A percentile compares a stretch with the other conserved stretches of the same genome.
Conservation (phyloP, 1,140 invertebrate species). For the Heliconius himera region DNA sequence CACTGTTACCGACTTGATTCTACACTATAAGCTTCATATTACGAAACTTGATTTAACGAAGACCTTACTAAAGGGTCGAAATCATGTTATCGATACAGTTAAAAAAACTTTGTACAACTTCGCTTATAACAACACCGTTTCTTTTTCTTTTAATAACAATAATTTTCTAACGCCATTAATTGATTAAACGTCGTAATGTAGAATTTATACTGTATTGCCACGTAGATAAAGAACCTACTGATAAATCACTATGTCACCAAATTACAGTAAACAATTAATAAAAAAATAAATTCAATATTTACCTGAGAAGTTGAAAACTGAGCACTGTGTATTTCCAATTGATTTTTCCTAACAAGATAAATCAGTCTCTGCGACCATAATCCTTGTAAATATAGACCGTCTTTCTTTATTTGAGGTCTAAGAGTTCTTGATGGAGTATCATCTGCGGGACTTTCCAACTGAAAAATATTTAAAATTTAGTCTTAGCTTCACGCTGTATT, state of each 20-base stretch:
- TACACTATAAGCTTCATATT: too few species aligned
- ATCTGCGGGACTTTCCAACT: conserved; percentile 74
- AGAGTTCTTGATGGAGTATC: conserved; percentile 65
- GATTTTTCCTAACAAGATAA: conserved; percentile 68
- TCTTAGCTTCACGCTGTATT: neutral
- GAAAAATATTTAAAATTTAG: conserved; percentile 28
- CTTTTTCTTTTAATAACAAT: too few species aligned
- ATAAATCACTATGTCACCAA: neutral
- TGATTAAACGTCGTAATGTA: too few species aligned
- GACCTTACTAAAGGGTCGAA: too few species aligned
- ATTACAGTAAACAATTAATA: neutral
- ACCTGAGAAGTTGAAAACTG: conserved; percentile 68
- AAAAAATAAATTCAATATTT: conserved; percentile 13
- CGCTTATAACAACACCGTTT: too few species aligned
- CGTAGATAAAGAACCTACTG: too few species aligned
- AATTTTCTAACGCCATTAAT: too few species aligned
- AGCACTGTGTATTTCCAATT: conserved; percentile 70
- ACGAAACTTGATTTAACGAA: too few species aligned
- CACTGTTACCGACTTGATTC: too few species aligned
- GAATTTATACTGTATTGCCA: too few species aligned
- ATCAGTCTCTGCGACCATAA: conserved; percentile 69
- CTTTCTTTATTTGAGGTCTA: conserved; percentile 66
- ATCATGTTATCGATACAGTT: too few species aligned
- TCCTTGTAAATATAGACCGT: conserved; percentile 64
- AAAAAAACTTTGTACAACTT: too few species aligned